A percentile compares a stretch with the other conserved stretches of the same genome.
Evolutionary conservation across 2,113 vertebrate genomes (phyloP).

Genomic region (Ctenomys sociabilis): DNA sequence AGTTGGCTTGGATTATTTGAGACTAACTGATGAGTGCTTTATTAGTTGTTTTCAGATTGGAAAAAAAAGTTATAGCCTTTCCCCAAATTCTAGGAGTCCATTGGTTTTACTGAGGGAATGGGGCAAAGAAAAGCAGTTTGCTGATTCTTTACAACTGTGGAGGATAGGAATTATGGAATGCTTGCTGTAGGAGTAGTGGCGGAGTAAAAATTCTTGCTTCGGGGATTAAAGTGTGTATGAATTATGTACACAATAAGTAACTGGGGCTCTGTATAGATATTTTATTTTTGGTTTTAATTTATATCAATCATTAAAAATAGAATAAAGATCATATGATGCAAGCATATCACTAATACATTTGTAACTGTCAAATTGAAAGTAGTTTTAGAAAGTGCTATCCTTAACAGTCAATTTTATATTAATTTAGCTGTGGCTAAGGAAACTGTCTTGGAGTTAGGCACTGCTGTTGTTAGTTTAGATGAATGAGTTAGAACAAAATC

Average conservation of each 20-base stretch:
- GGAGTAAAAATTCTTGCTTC: constrained; percentile 71
- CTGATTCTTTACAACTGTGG: constrained; percentile 62
- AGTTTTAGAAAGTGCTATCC: constrained; percentile 84
- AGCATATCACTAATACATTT: constrained; percentile 79
- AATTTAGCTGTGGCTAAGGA: constrained; percentile 86
- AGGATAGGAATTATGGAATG: constrained; percentile 72
- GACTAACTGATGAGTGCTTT: not conserved
- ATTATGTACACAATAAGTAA: constrained; percentile 67
- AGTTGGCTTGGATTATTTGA: constrained; percentile 68
- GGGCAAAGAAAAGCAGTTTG: constrained; percentile 58
- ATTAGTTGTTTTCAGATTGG: constrained; percentile 71
- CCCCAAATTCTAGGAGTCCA: constrained; percentile 56
- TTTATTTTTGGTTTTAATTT: constrained; percentile 86
- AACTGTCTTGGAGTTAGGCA: constrained; percentile 75
- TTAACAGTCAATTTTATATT: constrained; percentile 85
- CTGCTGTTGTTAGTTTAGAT: constrained; percentile 85
- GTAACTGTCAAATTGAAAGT: constrained; percentile 87
- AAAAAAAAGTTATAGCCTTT: constrained; percentile 74
- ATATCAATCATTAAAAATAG: constrained; percentile 83
- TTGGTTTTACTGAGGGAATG: constrained; percentile 62
- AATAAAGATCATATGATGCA: constrained; percentile 81
- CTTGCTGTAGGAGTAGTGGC: constrained; percentile 69
- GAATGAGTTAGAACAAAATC: constrained; percentile 86
- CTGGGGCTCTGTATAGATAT: constrained; percentile 75
- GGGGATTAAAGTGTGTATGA: constrained; percentile 67